These are phyloP conservation scores for Cephalopterus ornatus DNA, from an alignment of 2,113 vertebrate genomes.

Conservation along the genomic window DNA sequence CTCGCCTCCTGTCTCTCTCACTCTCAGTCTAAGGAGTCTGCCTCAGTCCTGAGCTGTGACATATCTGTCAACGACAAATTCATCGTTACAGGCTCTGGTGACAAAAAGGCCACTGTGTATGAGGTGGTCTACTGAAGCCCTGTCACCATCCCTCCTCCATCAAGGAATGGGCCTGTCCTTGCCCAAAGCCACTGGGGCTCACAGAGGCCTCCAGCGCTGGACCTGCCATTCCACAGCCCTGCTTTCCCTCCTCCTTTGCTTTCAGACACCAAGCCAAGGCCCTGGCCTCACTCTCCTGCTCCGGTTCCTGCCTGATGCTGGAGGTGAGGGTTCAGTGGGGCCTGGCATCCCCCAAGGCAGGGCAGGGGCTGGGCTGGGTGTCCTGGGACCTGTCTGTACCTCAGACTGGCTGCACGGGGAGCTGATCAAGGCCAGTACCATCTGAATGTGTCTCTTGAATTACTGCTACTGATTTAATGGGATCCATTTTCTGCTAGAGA, in stretches of 20 bases:
- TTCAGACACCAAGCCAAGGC: not conserved
- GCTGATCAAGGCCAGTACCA: not conserved
- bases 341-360: not conserved
- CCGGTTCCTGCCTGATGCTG: not conserved
- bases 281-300: not conserved
- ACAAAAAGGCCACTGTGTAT: conserved; percentile 89
- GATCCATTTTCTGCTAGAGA: not conserved
- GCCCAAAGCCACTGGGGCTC: rapidly evolving
- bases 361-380: rapidly evolving
- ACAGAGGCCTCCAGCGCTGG: not conserved
- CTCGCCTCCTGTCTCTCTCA: not conserved
- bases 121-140: conserved; percentile 83
- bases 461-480: not conserved
- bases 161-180: not conserved
- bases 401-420: rapidly evolving
- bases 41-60: conserved; percentile 84
- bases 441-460: not conserved
- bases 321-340: not conserved
- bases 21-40: conserved; percentile 82
- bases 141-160: rapidly evolving
- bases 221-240: not conserved
- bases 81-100: conserved; percentile 83
- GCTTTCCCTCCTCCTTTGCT: not conserved
- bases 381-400: not conserved
- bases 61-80: conserved; percentile 84